Evolutionary conservation across 2,888 invertebrate species (phyloP).

Genomic region (Tolmerus cingulatus): DNA sequence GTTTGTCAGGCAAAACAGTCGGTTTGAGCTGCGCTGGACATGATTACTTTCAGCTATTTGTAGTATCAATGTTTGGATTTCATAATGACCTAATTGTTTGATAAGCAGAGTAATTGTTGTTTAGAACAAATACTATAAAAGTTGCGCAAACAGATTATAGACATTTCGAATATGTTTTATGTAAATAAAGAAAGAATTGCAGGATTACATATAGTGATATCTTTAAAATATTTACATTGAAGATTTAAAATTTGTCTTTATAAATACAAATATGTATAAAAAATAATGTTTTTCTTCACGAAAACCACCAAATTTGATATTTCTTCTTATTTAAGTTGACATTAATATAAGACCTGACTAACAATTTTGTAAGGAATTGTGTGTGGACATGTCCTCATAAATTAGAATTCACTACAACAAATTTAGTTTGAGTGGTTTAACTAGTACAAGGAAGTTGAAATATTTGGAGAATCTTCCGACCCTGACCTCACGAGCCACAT

Average conservation of each 20-base stretch:
- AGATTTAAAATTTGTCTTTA: no score
- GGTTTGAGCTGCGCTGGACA: background rate
- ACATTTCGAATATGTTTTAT: background rate
- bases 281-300: no score
- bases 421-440: background rate
- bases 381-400: background rate
- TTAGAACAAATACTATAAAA: background rate
- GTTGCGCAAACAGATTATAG: background rate
- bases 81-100: background rate
- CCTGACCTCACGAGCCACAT: background rate
- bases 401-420: background rate
- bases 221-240: no score
- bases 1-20: background rate
- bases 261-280: no score
- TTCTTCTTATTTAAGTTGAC: no score
- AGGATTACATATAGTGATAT: no score
- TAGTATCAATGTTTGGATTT: background rate
- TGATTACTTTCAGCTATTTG: background rate
- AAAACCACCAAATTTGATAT: no score
- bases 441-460: background rate
- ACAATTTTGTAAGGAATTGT: background rate
- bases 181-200: background rate
- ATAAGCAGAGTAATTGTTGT: background rate
- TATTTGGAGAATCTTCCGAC: background rate
- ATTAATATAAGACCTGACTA: no score